These are phyloP conservation scores for Sialis lutaria DNA, from an alignment of 2,888 invertebrate species.

Conservation along the genomic window DNA sequence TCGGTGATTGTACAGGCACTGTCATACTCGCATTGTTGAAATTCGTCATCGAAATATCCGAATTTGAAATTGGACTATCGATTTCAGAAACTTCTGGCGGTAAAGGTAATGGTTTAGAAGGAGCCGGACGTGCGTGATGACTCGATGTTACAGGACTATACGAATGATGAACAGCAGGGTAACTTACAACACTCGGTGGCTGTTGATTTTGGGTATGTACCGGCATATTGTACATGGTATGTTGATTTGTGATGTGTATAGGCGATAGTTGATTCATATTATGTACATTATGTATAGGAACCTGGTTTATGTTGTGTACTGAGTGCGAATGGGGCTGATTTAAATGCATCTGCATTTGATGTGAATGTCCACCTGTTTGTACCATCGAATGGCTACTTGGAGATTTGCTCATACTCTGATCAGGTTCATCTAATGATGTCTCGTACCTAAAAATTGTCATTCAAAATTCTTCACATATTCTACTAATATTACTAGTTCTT, in stretches of 20 bases:
- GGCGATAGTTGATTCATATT: no score
- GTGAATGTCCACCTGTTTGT: no score
- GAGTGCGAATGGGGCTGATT: no score
- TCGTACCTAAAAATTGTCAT: constrained; percentile 19
- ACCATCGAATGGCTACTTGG: no score
- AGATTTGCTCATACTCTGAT: background rate
- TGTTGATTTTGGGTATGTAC: background rate
- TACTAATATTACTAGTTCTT: background rate
- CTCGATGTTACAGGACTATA: no score
- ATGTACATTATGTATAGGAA: no score
- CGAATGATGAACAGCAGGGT: no score
- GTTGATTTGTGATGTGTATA: no score
- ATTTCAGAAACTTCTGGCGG: constrained; percentile 23
- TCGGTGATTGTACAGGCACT: constrained; percentile 46
- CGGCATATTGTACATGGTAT: background rate
- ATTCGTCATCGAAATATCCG: constrained; percentile 15
- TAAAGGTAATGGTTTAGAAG: constrained; percentile 18
- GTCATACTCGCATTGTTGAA: constrained; percentile 19
- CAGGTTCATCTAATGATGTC: constrained; percentile 24
- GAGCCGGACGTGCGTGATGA: constrained; percentile 14
- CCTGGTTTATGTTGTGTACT: no score
- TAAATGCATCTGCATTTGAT: no score
- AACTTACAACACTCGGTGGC: no score
- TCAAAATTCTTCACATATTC: constrained; percentile 7
- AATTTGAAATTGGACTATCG: constrained; percentile 17